These are phyloP conservation scores for Folsomia manolachei DNA, from an alignment of 2,888 invertebrate genomes.

Conservation along the genomic window DNA sequence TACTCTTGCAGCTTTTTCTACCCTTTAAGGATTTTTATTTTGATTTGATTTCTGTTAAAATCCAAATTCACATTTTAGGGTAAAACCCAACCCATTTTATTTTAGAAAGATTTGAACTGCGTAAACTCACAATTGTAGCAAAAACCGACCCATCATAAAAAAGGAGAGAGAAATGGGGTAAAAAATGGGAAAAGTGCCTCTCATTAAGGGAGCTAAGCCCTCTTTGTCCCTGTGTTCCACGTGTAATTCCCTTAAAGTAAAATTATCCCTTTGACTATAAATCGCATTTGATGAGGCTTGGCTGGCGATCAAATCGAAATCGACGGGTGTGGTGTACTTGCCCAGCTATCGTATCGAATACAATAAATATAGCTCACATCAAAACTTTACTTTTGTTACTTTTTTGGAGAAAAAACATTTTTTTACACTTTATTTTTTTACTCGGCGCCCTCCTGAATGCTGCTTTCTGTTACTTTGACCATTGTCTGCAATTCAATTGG, in stretches of 20 bases:
- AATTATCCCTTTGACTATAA: slow-evolving; percentile 2
- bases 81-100: not conserved
- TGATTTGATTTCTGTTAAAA: slow-evolving; percentile 2
- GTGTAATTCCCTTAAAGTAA: not conserved
- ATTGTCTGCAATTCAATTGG: not conserved
- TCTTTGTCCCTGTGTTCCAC: not conserved
- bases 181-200: slow-evolving; percentile 2
- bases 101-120: too few relatives aligned
- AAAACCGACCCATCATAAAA: not conserved
- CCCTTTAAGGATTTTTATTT: slow-evolving; percentile 6
- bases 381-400: slow-evolving; percentile 2
- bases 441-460: not conserved
- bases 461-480: not conserved
- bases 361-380: too few relatives aligned
- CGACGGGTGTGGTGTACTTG: slow-evolving; percentile 1
- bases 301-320: too few relatives aligned
- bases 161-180: slow-evolving; percentile 1
- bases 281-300: not conserved
- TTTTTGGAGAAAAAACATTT: not conserved
- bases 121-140: too few relatives aligned
- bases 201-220: slow-evolving; percentile 3
- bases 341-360: too few relatives aligned
- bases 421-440: not conserved
- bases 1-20: not conserved
- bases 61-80: not conserved